Conservation (phyloP, 2,113 vertebrate genomes). For the Ovis aries region ARS-UI_Ramb_v3.0 NC_056061.1:85789001-85789500, state of each 20-base stretch:
- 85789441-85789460: background rate
- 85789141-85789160: too few species aligned
- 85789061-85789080: too few species aligned
- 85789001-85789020: too few species aligned
- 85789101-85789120: rapidly evolving
- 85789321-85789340: background rate
- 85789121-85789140: too few species aligned
- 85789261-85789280: background rate
- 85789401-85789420: background rate
- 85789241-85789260: background rate
- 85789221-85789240: rapidly evolving
- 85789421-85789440: background rate
- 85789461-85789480: background rate
- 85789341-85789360: background rate
- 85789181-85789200: background rate
- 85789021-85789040: too few species aligned
- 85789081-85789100: too few species aligned
- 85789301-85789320: background rate
- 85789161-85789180: rapidly evolving
- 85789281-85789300: background rate
- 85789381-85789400: background rate
- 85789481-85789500: background rate
- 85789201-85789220: too few species aligned
- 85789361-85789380: background rate
- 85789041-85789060: too few species aligned